phyloP scores from a whole-genome alignment of 2,797 vertebrate species.

The Apogon talboti region DNA sequence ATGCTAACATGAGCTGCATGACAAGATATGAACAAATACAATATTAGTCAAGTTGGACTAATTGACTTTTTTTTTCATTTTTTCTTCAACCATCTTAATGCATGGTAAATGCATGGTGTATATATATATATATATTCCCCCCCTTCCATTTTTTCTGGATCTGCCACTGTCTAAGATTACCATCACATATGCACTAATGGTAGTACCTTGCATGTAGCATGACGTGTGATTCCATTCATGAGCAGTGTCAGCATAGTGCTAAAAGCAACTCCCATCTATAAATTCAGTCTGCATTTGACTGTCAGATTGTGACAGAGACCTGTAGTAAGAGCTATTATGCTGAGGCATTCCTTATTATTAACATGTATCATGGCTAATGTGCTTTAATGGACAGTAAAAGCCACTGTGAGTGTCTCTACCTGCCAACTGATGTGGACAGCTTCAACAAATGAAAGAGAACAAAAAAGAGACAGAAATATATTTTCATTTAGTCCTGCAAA shows the following conservation, averaged over 20 bases:
- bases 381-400: constrained; percentile 71
- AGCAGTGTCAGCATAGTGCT: constrained; percentile 30
- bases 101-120: too few species aligned
- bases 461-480: constrained; percentile 18
- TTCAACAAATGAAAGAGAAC: constrained; percentile 31
- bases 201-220: constrained; percentile 1
- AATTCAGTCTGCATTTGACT: constrained; percentile 48
- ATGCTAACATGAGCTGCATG: too few species aligned
- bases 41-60: too few species aligned
- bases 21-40: too few species aligned
- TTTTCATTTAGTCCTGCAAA: constrained; percentile 31
- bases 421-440: constrained; percentile 41
- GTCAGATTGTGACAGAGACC: constrained; percentile 39
- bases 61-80: too few species aligned
- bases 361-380: constrained; percentile 60
- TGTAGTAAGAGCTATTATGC: constrained; percentile 47
- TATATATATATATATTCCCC: too few species aligned
- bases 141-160: too few species aligned
- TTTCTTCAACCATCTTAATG: too few species aligned
- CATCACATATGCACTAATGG: constrained; percentile 17
- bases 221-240: constrained; percentile 39
- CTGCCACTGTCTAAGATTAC: too few species aligned
- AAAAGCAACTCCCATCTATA: constrained; percentile 48
- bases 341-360: constrained; percentile 57
- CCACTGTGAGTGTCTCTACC: constrained; percentile 61